Evolutionary conservation across 2,888 invertebrate genomes (phyloP).

Genomic region (Cantharis flavilabris): DNA sequence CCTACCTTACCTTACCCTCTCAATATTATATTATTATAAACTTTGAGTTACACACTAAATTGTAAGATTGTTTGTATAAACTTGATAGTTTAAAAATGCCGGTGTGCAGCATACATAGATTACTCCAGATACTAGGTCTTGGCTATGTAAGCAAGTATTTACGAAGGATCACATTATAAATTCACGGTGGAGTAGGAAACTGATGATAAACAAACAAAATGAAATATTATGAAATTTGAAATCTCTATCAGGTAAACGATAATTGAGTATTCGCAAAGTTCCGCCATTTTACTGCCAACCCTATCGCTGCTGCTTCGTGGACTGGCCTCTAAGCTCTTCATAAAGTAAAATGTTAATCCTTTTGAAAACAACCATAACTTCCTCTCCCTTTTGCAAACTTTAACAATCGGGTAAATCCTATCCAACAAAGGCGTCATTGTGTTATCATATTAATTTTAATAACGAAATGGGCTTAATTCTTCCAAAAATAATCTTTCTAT

Average conservation of each 20-base stretch:
- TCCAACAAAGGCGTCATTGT: slow-evolving; percentile 29
- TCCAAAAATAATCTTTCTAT: slow-evolving; percentile 31
- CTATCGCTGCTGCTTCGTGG: slow-evolving; percentile 31
- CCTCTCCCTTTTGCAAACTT: slow-evolving; percentile 32
- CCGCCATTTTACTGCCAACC: slow-evolving; percentile 31
- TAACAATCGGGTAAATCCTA: slow-evolving; percentile 28
- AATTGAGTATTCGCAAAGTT: slow-evolving; percentile 34
- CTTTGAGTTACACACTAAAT: background rate
- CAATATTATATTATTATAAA: background rate
- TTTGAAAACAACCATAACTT: slow-evolving; percentile 44
- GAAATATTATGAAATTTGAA: slow-evolving; percentile 5
- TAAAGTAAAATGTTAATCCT: slow-evolving; percentile 45
- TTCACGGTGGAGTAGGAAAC: background rate
- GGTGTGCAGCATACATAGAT: background rate
- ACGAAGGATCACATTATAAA: background rate
- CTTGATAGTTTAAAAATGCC: background rate
- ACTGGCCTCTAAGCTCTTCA: slow-evolving; percentile 40
- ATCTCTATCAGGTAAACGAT: slow-evolving; percentile 31
- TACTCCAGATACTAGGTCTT: background rate
- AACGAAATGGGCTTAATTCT: slow-evolving; percentile 33
- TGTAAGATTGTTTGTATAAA: background rate
- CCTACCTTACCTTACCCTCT: background rate
- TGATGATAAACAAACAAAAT: background rate
- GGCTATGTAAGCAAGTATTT: background rate
- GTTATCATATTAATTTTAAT: slow-evolving; percentile 31